Evolutionary conservation across 2,113 vertebrate genomes (phyloP).

Genomic region (Myrmecobius fasciatus): DNA sequence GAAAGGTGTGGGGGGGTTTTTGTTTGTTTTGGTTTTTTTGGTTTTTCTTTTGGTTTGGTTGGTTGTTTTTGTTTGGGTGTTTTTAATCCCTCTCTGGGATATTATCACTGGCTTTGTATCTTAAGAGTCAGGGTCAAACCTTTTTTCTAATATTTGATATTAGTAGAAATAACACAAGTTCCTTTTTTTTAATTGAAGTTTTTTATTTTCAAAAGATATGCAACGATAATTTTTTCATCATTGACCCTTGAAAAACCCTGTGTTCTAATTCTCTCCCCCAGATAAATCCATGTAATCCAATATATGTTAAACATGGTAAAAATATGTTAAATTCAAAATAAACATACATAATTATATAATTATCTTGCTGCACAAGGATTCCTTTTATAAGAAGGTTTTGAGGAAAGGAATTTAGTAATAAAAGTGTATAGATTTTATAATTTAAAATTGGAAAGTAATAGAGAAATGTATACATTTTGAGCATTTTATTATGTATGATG

Average conservation of each 20-base stretch:
- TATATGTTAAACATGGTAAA: too few species aligned
- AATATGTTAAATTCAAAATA: too few species aligned
- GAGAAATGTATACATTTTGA: neutral
- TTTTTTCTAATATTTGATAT: conserved; percentile 21
- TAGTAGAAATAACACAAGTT: conserved; percentile 1
- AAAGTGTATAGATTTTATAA: neutral
- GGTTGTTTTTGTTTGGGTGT: too few species aligned
- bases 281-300: too few species aligned
- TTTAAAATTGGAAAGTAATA: neutral
- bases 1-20: too few species aligned
- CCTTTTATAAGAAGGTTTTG: conserved; percentile 3
- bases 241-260: too few species aligned
- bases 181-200: neutral
- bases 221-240: too few species aligned
- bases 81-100: neutral
- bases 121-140: neutral
- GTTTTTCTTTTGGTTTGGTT: too few species aligned
- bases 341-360: too few species aligned
- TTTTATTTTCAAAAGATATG: too few species aligned
- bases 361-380: neutral
- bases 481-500: neutral
- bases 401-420: conserved; percentile 30
- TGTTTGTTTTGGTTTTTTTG: neutral
- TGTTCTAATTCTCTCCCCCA: too few species aligned
- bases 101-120: neutral